Evolutionary conservation across 2,113 vertebrate species (phyloP).

Genomic region (Sisor rabdophorus): DNA sequence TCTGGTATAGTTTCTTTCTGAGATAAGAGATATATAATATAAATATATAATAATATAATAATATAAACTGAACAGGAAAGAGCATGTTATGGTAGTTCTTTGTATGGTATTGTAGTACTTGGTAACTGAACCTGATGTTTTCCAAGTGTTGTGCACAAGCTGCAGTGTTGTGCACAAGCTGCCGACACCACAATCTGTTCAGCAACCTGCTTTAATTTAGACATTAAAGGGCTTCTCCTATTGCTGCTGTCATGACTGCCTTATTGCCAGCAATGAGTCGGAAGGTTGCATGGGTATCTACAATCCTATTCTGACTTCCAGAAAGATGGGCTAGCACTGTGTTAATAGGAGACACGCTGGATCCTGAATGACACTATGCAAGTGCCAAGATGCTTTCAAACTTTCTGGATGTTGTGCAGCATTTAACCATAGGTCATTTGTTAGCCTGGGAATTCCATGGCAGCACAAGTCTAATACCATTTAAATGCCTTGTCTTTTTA

Average conservation of each 20-base stretch:
- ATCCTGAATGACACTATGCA: neutral
- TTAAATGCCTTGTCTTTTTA: neutral
- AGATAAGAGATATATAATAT: neutral
- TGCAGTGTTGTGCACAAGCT: constrained; percentile 46
- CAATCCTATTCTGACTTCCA: constrained; percentile 59
- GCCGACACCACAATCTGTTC: constrained; percentile 53
- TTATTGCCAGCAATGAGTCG: constrained; percentile 58
- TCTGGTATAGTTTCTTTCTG: constrained; percentile 1
- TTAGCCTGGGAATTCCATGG: constrained; percentile 10
- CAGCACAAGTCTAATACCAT: neutral
- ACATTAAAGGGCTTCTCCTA: constrained; percentile 66
- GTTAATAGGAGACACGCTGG: constrained; percentile 40
- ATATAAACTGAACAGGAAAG: neutral
- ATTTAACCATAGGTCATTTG: neutral
- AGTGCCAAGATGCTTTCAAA: constrained; percentile 38
- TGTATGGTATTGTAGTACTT: constrained; percentile 13
- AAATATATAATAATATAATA: too few relatives aligned
- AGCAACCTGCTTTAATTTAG: constrained; percentile 51
- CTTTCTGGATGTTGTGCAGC: constrained; percentile 15
- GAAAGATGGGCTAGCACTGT: constrained; percentile 55
- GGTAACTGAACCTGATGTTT: constrained; percentile 56
- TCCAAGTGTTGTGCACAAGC: constrained; percentile 40
- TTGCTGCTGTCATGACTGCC: constrained; percentile 60
- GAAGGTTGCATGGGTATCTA: constrained; percentile 52
- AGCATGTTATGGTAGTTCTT: neutral